These are phyloP conservation scores for Furcifer pardalis DNA, from an alignment of 2,797 vertebrate species.

Conservation along the genomic window DNA sequence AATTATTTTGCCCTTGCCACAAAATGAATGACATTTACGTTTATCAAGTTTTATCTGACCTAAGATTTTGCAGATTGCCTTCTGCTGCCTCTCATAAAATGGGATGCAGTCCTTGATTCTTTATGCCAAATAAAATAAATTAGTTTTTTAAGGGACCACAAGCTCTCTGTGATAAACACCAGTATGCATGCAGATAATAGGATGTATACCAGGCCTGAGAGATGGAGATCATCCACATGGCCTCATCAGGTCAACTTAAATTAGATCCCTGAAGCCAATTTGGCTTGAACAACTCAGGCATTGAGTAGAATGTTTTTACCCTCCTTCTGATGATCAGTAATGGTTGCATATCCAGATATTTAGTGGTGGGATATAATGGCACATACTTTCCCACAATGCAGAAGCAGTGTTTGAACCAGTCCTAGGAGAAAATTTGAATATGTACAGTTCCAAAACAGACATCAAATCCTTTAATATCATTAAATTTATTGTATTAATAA, in stretches of 20 bases:
- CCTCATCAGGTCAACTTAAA: too few relatives aligned
- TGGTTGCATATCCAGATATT: background rate
- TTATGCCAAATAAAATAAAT: too few relatives aligned
- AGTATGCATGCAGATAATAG: background rate
- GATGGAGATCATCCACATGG: background rate
- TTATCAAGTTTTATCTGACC: too few relatives aligned
- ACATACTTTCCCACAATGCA: background rate
- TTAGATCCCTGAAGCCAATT: too few relatives aligned
- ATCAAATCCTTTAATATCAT: background rate
- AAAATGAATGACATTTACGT: too few relatives aligned
- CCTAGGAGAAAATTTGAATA: background rate
- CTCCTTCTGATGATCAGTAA: background rate
- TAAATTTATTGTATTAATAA: background rate
- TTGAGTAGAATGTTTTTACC: background rate
- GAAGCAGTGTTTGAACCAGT: background rate
- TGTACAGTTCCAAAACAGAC: background rate
- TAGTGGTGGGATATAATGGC: background rate
- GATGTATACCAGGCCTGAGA: background rate
- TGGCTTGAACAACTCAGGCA: background rate
- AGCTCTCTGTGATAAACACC: background rate
- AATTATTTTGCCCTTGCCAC: too few relatives aligned
- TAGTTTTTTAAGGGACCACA: too few relatives aligned
- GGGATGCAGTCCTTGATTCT: too few relatives aligned
- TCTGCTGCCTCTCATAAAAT: too few relatives aligned
- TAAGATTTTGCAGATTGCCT: too few relatives aligned